Base-by-base conservation (phyloP, 2,797 vertebrate species). In the Pteronotus mesoamericanus region DNA sequence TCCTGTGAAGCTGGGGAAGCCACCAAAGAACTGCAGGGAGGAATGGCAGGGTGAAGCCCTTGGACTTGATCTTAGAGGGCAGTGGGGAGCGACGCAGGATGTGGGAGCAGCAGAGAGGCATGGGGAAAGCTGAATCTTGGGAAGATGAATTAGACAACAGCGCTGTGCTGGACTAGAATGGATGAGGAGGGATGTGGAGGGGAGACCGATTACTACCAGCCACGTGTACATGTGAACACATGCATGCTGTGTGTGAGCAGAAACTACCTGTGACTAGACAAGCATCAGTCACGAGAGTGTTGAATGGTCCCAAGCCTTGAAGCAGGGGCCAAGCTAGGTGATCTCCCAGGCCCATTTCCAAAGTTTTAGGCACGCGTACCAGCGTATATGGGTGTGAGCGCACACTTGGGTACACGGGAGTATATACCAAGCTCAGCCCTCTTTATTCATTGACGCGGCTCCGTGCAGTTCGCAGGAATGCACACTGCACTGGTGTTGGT, bases 241-340 rank as follows among this genome's bases (percentile, higher is more conserved):
- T 0, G 2, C 6, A 39, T 32, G 57, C 7, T 19, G 34, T 24
- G 32, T 48, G 66, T 64, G 59, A 24, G 5, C 87, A 46, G 32
- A 59, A 18, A 48, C 46, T 68, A 46, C 44, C 79, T 5, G 1
- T 14, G 69, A 84, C 32, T 1, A 26, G 72, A 79, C 34, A 46
- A 32, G 29, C 34, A 0, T 15, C 3, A 6, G 7, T 1, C 46
- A 22, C 24, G 61, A 85, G 10, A 22, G 5, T 0, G 0, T 9
- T 34, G 42, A 46, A 37, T 22, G 57, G 78, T 66, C 22, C 77
- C 55, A 24, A 24, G 75, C 21, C 74, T 59, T 8, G 29, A 75
- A 71, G 66, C 61, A n/a, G 61, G 37, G 44, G 22, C 26, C 34
- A 14, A 51, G 39, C 37, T 34, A 6, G 2, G 64, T 5, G 19